phyloP scores from a whole-genome alignment of 2,113 vertebrate genomes.

The Forbesichthys agassizii region DNA sequence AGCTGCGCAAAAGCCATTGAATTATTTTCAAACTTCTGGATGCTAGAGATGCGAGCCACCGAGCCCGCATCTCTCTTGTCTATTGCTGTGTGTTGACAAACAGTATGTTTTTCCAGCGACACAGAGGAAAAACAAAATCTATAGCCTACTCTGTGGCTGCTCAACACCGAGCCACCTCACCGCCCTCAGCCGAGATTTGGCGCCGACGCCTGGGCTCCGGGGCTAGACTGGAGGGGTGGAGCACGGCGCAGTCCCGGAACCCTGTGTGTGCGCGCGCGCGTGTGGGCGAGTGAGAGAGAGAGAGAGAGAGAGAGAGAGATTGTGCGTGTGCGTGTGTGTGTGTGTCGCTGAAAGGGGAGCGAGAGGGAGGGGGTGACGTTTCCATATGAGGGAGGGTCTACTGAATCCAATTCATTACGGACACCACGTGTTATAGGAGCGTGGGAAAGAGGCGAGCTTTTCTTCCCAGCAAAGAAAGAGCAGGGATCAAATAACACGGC shows the following conservation, averaged over 20 bases:
- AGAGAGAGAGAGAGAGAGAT: slow-evolving; percentile 30
- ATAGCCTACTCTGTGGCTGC: background rate
- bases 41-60: background rate
- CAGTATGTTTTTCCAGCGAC: slow-evolving; percentile 13
- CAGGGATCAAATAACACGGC: slow-evolving; percentile 83
- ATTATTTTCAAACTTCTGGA: background rate
- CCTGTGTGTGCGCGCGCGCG: background rate
- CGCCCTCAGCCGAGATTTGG: slow-evolving; percentile 43
- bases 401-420: slow-evolving; percentile 86
- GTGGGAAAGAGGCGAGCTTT: slow-evolving; percentile 98
- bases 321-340: background rate
- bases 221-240: slow-evolving; percentile 50
- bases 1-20: background rate
- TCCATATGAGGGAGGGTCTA: slow-evolving; percentile 81
- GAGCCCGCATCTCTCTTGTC: slow-evolving; percentile 22
- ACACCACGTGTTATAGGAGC: slow-evolving; percentile 93
- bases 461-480: slow-evolving; percentile 95
- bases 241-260: slow-evolving; percentile 9
- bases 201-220: slow-evolving; percentile 34
- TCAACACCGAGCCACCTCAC: background rate
- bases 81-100: slow-evolving; percentile 34
- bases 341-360: background rate
- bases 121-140: slow-evolving; percentile 9
- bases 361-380: slow-evolving; percentile 69
- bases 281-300: background rate